A percentile compares a stretch with the other conserved stretches of the same genome.
Conservation (phyloP, 2,797 vertebrate genomes). For the Capromys pilorides region DNA sequence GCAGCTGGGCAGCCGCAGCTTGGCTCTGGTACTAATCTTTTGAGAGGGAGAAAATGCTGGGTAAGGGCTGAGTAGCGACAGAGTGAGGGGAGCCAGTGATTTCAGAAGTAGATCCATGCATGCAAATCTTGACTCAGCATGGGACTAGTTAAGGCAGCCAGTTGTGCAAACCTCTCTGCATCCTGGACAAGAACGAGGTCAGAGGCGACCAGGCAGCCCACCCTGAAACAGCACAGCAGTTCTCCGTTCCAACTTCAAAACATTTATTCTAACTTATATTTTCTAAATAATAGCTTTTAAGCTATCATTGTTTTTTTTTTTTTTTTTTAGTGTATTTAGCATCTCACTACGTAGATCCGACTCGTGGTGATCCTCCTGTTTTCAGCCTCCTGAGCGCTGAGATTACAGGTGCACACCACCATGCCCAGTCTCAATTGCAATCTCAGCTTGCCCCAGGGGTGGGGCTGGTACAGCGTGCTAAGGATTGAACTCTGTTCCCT, state of each 20-base stretch:
- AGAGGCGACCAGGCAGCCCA: background rate
- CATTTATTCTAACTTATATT: background rate
- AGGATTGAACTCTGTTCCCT: too few species aligned
- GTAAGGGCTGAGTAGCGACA: background rate
- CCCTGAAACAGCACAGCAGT: background rate
- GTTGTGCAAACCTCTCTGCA: constrained; percentile 4
- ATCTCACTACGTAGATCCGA: too few species aligned
- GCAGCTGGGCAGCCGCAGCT: background rate
- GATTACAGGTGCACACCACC: too few species aligned
- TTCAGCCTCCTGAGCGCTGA: too few species aligned
- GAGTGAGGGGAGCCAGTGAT: too few species aligned
- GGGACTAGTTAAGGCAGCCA: background rate
- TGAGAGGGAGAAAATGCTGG: background rate
- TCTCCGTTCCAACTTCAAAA: constrained; percentile 7
- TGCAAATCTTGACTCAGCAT: background rate
- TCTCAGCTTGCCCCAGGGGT: too few species aligned
- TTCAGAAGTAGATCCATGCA: background rate
- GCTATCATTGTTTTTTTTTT: background rate
- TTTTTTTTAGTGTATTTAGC: too few species aligned
- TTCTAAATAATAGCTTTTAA: background rate
- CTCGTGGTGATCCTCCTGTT: too few species aligned
- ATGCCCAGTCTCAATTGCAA: too few species aligned
- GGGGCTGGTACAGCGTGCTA: too few species aligned
- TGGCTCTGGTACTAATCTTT: background rate
- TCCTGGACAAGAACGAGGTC: background rate